Evolutionary conservation across 1,140 invertebrate genomes (phyloP), one percentile per base, ranked within the genome.

Genomic region (Philopotamus ludificatus): DNA sequence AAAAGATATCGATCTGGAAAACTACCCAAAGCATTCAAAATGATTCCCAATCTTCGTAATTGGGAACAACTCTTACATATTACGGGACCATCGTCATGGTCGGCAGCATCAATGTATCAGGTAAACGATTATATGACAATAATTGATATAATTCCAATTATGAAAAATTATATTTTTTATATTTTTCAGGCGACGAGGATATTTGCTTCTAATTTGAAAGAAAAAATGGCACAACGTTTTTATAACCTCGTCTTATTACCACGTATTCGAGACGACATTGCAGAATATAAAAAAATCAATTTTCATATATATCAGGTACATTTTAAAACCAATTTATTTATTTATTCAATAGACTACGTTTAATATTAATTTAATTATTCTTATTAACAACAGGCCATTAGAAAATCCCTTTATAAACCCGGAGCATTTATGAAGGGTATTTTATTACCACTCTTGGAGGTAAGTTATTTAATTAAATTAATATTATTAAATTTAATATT

Each of bases 341-440:
- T n/a, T 39, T 8, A 39, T 8, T 8, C n/a, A 39, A 39, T 39
- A 39, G 12, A 45, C 3, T 21, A 49, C 20, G 1, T 25, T 51
- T 25, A 51, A 51, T 2, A 8, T 41, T 12, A 44, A 59, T 15
- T n/a, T n/a, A n/a, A n/a, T n/a, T n/a, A n/a, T n/a, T 59, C 22
- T 44, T 26, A 26, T 41, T 15, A 44, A 44, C 63, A 57, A 21
- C 60, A 94, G 83, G 95, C 97, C 3, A 72, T 99, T 12, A 86
- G 89, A 63, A 98, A 98, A 80, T 85, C 97, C 8, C 78, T 99
- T 0, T 99, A 93, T 76, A 99, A 99, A 75, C 96, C 97, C 44
- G 94, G 90, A 50, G 97, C 92, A n/a, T 99, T 99, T 73, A 98
- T 98, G 90, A 99, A 99, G 81, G 97, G 97, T 71, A 89, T 98